Percentiles rank a stretch among this genome's conserved stretches.
phyloP scores from a whole-genome alignment of 35 echinoderm and acorn worm species.

The Holothuria glaberrima region DNA sequence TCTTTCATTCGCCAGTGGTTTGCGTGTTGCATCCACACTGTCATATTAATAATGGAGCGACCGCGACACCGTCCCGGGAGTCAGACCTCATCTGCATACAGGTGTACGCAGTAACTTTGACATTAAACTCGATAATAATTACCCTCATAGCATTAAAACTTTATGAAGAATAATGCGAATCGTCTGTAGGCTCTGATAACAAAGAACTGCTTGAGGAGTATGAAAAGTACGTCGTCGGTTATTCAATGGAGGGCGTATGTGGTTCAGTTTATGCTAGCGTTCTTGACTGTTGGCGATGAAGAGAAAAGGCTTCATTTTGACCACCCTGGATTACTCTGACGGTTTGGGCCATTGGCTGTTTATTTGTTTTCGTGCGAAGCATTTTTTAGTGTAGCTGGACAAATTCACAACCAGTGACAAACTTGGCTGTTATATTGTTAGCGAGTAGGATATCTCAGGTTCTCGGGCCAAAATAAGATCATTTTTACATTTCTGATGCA shows the following conservation, averaged over 20 bases:
- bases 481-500: too few species aligned
- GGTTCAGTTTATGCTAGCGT: neutral
- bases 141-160: conserved; percentile 54
- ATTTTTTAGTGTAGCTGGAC: too few species aligned
- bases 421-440: too few species aligned
- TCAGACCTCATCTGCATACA: conserved; percentile 36
- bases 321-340: too few species aligned
- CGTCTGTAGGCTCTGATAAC: conserved; percentile 19
- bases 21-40: conserved; percentile 21
- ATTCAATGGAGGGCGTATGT: neutral
- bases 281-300: neutral
- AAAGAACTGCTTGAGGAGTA: conserved; percentile 33
- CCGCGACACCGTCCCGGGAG: neutral
- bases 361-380: too few species aligned
- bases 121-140: conserved; percentile 44
- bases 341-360: too few species aligned
- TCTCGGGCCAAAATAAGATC: too few species aligned
- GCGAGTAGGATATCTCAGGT: too few species aligned
- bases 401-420: too few species aligned
- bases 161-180: conserved; percentile 42
- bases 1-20: neutral
- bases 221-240: conserved; percentile 20
- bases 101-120: conserved; percentile 27
- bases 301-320: too few species aligned
- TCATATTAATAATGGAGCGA: neutral